Evolutionary conservation across 1,140 invertebrate genomes (phyloP), one percentile per base, ranked within the genome.

Genomic region (Pogonomyrmex californicus): DNA sequence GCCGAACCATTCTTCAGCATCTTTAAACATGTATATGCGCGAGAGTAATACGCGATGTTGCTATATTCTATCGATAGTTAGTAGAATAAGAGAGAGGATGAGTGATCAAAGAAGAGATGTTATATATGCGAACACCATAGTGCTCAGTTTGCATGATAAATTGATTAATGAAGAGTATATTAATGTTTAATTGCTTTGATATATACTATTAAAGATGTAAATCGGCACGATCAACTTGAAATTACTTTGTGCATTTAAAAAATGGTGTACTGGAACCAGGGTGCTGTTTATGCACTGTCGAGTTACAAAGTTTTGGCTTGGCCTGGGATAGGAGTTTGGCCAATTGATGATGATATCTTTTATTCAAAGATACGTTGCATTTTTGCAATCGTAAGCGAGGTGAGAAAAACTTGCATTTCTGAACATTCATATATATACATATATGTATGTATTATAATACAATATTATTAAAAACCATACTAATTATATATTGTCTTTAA

Each of bases 321-420:
- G 81, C 76, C 78, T 1, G 14, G 0, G 23, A 0, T 87, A 9
- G 89, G 90, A 6, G 78, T 70, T 0, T 91, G 90, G 90, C 90
- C 87, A 2, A 56, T 91, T 41, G 60, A 85, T 0, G 4, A 79
- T 9, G 30, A 87, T 9, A 51, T 76, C 0, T 12, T 75, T 1
- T 83, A 54, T 10, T 60, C 88, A 3, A 66, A 1, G 2, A 5
- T 63, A 2, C 76, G 87, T 5, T 44, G 62, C 7, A 7, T 60
- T 0, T 10, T 91, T 36, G n/a, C 38, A 2, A 17, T 87, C 1
- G 4, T 49, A 62, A 68, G 30, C 10, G 76, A 86, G 77, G 77
- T 86, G 23, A 58, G 75, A 17, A 9, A 41, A 33, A 44, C 1
- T 38, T 60, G 41, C 30, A 30, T 38, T 9, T 41, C 17, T 44